Percentiles rank a stretch among this genome's conserved stretches.
Evolutionary conservation across 2,888 invertebrate genomes (phyloP).

Genomic region (Acanthococcus lagerstroemiae): DNA sequence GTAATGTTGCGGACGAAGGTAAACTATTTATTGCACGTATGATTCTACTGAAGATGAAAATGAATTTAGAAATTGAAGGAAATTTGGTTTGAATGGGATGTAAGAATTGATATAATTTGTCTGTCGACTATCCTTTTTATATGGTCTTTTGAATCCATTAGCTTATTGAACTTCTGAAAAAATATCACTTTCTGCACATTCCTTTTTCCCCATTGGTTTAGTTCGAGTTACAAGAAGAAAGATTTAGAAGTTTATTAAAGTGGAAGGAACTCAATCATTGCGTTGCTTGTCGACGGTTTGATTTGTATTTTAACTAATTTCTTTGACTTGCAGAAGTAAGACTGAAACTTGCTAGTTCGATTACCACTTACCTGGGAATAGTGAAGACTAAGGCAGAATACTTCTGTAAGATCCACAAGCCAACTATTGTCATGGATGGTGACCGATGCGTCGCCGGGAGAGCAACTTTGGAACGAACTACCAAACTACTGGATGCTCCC

Average conservation of each 20-base stretch:
- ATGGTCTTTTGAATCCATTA: too few species aligned
- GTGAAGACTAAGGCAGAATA: constrained; percentile 70
- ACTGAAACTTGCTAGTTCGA: constrained; percentile 56
- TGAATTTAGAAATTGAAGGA: too few species aligned
- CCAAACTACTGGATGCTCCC: constrained; percentile 5
- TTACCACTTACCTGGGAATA: constrained; percentile 73
- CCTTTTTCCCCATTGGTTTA: too few species aligned
- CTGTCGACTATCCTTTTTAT: too few species aligned
- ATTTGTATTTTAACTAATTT: not conserved
- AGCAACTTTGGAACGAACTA: constrained; percentile 42
- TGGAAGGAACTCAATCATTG: not conserved
- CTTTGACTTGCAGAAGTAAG: constrained; percentile 40
- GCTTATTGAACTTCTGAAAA: too few species aligned
- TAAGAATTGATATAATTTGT: too few species aligned
- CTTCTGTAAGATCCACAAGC: constrained; percentile 68
- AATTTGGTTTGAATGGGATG: too few species aligned
- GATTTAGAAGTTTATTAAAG: too few species aligned
- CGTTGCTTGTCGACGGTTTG: not conserved
- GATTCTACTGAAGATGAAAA: too few species aligned
- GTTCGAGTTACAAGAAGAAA: too few species aligned
- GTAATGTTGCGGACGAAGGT: constrained; percentile 53
- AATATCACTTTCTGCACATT: too few species aligned
- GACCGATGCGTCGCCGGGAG: constrained; percentile 61
- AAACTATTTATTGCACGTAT: too few species aligned
- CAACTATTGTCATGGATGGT: constrained; percentile 53